Conservation (phyloP, 37 sponge, comb jelly and placozoan genomes). For the Geodia barretti region DNA sequence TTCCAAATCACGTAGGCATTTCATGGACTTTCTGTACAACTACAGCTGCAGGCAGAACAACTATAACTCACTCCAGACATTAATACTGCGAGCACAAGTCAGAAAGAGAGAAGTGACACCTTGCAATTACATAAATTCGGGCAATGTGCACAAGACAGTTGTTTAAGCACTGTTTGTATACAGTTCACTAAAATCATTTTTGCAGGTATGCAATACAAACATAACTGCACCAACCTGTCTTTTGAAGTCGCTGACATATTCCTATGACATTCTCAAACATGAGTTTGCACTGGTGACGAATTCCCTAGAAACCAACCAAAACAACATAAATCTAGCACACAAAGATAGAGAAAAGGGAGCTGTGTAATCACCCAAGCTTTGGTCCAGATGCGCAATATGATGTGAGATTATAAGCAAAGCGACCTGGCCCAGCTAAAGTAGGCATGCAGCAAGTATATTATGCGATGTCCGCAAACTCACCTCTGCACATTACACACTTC, state of each 20-base stretch:
- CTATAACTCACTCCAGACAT: too few relatives aligned
- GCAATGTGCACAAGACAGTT: neutral
- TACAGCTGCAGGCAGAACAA: too few relatives aligned
- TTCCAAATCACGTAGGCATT: too few relatives aligned
- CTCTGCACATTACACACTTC: too few relatives aligned
- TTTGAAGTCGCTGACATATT: constrained; percentile 25
- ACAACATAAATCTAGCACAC: too few relatives aligned
- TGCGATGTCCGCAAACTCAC: too few relatives aligned
- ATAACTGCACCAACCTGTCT: constrained; percentile 26
- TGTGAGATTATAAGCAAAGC: neutral
- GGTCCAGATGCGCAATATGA: neutral
- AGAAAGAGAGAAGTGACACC: neutral
- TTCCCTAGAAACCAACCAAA: constrained; percentile 16
- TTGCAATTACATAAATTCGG: neutral
- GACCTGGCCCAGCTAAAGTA: too few relatives aligned
- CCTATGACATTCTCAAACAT: constrained; percentile 48
- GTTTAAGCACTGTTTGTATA: neutral
- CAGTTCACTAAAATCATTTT: neutral
- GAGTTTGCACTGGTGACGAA: constrained; percentile 53
- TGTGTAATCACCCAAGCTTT: too few relatives aligned
- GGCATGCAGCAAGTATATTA: neutral
- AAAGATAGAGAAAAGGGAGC: too few relatives aligned
- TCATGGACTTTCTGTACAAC: too few relatives aligned
- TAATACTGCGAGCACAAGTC: too few relatives aligned
- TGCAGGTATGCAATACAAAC: too few relatives aligned